These are phyloP conservation scores for Microtus oregoni DNA, from an alignment of 2,113 vertebrate species.

Conservation along the genomic window DNA sequence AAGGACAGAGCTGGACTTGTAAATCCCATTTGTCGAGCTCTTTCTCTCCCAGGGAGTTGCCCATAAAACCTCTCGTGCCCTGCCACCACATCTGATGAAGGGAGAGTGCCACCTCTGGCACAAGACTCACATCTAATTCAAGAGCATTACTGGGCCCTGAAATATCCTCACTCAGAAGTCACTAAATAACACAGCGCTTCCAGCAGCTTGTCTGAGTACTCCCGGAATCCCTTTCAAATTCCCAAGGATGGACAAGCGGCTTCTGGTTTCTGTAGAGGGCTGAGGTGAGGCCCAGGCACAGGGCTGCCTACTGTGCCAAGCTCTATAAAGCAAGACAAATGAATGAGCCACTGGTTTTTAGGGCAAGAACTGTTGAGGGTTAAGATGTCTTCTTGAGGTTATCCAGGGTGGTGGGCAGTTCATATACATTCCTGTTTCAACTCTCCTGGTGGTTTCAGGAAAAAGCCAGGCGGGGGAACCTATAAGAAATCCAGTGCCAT, in stretches of 20 bases:
- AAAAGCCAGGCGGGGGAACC: constrained; percentile 41
- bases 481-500: neutral
- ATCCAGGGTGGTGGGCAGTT: neutral
- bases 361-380: constrained; percentile 72
- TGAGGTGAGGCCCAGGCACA: constrained; percentile 68
- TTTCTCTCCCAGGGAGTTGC: neutral
- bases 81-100: neutral
- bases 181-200: constrained; percentile 28
- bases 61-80: neutral
- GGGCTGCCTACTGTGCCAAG: constrained; percentile 64
- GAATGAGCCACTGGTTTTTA: constrained; percentile 65
- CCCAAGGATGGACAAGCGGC: constrained; percentile 17
- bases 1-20: constrained; percentile 51
- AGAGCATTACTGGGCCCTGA: neutral
- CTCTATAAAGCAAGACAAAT: constrained; percentile 71
- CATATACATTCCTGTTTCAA: constrained; percentile 30
- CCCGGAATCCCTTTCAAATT: constrained; percentile 55
- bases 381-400: constrained; percentile 26
- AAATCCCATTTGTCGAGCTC: constrained; percentile 9
- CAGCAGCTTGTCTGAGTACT: constrained; percentile 41
- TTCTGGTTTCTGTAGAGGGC: constrained; percentile 54
- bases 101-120: neutral
- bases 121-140: constrained; percentile 36
- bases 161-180: neutral
- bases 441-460: constrained; percentile 67